Evolutionary conservation across 2,113 vertebrate genomes (phyloP), one percentile per base, ranked within the genome.

Genomic region (Pollachius pollachius): DNA sequence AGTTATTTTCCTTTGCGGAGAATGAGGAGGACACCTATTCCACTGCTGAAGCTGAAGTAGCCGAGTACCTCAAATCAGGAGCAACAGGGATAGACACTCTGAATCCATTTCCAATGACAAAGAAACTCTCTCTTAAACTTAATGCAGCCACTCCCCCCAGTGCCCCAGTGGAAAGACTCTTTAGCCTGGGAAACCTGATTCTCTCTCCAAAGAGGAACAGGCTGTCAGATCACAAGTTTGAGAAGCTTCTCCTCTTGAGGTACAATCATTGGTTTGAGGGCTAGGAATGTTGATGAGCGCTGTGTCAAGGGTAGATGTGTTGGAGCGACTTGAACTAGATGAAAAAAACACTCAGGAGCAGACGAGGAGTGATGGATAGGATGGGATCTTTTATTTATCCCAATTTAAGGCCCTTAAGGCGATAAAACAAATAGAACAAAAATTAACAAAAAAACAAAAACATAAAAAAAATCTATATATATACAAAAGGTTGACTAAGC

Each of bases 71-170:
- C 4, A 72, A 77, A 64, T 72, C 74, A 64, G 70, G 66, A 69
- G 56, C 61, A 19, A 25, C 23, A 37, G 56, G 64, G 62, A 69
- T 69, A 13, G 62, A 67, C 34, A 5, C 19, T 48, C 68, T 70
- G 9, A 58, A 74, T 60, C 19, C 9, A 65, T 72, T 77, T 61
- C 13, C 66, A 34, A n/a, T 61, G 1, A 52, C 71, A 74, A 67
- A 78, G 64, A 74, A 64, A 67, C 52, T 74, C 11, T 73, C 57
- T 11, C 64, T 78, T 7, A 48, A 16, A 58, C 48, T 69, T 34
- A 75, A 75, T 71, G 65, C 72, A 65, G 64, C 72, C 68, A 71
- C 58, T 56, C 74, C 65, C 4, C 71, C 69, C 64, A 76, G 74
- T 76, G 58, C 65, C 15, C 74, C 69, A 67, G 69, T 72, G 34